Base-by-base conservation (phyloP, 92 coral and sea anemone species). In the Muricea muricata region DNA sequence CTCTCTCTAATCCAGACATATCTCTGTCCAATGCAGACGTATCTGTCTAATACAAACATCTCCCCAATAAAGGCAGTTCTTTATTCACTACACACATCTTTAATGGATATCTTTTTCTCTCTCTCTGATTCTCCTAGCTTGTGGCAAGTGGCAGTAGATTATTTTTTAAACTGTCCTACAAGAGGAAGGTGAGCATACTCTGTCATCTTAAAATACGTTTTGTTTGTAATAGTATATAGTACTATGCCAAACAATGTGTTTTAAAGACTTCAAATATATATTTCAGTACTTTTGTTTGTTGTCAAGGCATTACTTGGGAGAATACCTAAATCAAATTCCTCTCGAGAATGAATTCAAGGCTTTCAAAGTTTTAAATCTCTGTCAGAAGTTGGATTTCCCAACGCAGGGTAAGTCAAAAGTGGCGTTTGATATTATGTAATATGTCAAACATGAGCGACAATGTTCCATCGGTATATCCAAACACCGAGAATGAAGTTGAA, bases 281-380 rank as follows among this genome's bases (percentile, higher is more conserved):
- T 7, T 6, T 17, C 11, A 47, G 24, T 0, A 26, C 34, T 7
- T 9, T 2, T 20, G 1, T 11, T 71, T 71, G 45, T n/a, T 9
- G 15, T 39, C 48, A 79, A 97, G 99, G 82, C 92, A 93, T 25
- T 94, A 97, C 70, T 90, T 97, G 56, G 98, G 88, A 57, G 97
- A 93, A 81, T 97, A 97, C 80, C 71, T 97, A 73, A 98, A 92
- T 58, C 99, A 94, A 61, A 90, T 97, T n/a, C 99, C 99, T 0
- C 90, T 97, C 7, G 97, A 93, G 57, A 97, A 95, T n/a, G 99
- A 97, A 75, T 90, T 90, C 80, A 97, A 97, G 52, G 98, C 98
- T 6, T 88, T 92, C 69, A 97, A 97, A 76, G 98, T 93, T 14
- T 87, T 97, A 31, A 83, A 95, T 57, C 79, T 97, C 23, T 97